phyloP scores from a whole-genome alignment of 2,797 vertebrate genomes.

The Hypotaenidia philippensis region DNA sequence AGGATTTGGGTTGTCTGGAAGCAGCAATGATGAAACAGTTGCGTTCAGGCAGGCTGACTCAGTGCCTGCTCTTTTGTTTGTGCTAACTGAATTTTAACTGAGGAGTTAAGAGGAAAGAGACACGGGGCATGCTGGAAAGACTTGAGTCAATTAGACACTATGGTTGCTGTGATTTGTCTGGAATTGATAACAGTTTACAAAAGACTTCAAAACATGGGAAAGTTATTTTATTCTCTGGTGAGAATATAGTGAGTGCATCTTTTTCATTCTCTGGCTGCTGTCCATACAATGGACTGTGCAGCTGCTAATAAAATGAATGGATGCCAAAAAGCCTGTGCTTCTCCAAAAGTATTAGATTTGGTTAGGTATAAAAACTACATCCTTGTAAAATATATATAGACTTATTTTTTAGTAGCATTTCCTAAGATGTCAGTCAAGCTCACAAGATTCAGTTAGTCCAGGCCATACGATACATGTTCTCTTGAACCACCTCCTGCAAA shows the following conservation, averaged over 20 bases:
- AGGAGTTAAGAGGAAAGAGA: neutral
- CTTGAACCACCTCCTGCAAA: neutral
- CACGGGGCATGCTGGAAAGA: neutral
- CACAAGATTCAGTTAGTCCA: neutral
- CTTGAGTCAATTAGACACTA: rapidly evolving
- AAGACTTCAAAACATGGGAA: neutral
- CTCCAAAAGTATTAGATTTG: neutral
- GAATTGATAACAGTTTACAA: neutral
- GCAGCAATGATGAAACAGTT: neutral
- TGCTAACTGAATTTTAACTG: neutral
- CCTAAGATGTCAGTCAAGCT: neutral
- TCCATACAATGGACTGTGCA: neutral
- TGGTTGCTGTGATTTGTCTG: neutral
- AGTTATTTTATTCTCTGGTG: neutral
- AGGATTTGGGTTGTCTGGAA: neutral
- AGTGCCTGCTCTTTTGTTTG: neutral
- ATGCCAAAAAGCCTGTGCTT: neutral
- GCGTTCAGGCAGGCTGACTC: neutral
- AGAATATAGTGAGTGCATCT: neutral
- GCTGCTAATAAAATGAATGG: neutral
- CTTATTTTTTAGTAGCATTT: neutral
- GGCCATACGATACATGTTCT: neutral
- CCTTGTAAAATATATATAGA: neutral
- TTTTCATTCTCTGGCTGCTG: neutral
- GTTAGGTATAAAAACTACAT: neutral